Base-by-base conservation (phyloP, 2,797 vertebrate species). In the Anisognathus igniventris region DNA sequence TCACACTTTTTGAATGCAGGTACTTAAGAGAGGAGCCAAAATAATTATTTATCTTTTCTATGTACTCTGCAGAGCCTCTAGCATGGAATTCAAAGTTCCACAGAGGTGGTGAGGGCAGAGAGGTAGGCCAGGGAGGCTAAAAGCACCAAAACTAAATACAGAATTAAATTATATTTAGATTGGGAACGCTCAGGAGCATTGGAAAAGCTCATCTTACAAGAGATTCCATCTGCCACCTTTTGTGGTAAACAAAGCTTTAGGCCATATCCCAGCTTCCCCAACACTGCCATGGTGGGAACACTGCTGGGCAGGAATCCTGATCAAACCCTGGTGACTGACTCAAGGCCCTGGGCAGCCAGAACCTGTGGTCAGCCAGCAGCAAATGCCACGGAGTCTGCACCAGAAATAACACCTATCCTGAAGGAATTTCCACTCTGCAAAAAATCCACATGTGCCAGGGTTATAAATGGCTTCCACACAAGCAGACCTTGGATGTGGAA, bases 351-450 rank as follows among this genome's bases (percentile, higher is more conserved):
- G 51, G 50, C 86, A 82, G 72, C 33, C 30, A 37, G 39, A 90
- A n/a, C 8, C 71, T 62, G 37, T 10, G 61, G 45, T 75, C 85
- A 77, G 92, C 66, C 86, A 91, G 50, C 51, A 83, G 67, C 25
- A 57, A 84, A 80, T 54, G 65, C 47, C 66, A 64, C 5, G 1
- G 56, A 87, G 77, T 42, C 67, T 68, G 57, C 74, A 86, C 61
- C 90, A 93, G 84, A 91, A 96, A 88, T 93, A 86, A 94, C 86
- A 91, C 10, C 23, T 31, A 40, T 20, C 42, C 12, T 6, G 68
- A 44, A 89, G 64, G 60, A 82, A 71, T 80, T 93, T 88, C 92
- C 96, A 88, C 75, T 66, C 88, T 73, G 25, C 54, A 77, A 88
- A 84, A 70, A 37, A 67, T 12, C 45, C n/a, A 12, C 33, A 10